These are phyloP conservation scores for Drosophila biarmipes DNA, from an alignment of 1,140 invertebrate species.

Conservation along the genomic window DNA sequence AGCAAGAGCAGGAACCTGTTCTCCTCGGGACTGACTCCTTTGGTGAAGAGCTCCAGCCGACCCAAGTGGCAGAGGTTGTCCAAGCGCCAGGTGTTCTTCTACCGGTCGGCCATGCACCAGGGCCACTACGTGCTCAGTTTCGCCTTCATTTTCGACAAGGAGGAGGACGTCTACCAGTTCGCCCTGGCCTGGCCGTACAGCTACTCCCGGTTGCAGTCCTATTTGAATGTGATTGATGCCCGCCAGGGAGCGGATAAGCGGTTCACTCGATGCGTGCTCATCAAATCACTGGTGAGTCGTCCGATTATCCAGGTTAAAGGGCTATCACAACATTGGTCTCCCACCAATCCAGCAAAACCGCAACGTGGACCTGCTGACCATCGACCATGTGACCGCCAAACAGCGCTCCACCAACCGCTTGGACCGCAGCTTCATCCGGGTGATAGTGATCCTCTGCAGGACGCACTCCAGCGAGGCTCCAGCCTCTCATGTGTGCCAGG, in stretches of 20 bases:
- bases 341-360: conserved; percentile 91
- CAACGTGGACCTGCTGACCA: conserved; percentile 94
- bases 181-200: conserved; percentile 96
- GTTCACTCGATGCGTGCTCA: conserved; percentile 60
- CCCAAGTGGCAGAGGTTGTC: conserved; percentile 96
- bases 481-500: conserved; percentile 96
- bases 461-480: conserved; percentile 97
- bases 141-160: conserved; percentile 96
- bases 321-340: background rate
- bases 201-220: conserved; percentile 94
- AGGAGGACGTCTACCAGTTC: conserved; percentile 97
- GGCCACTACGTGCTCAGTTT: conserved; percentile 97
- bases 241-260: conserved; percentile 68
- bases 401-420: conserved; percentile 72
- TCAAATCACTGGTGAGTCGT: conserved; percentile 68
- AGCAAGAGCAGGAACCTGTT: conserved; percentile 96
- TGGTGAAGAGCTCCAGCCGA: conserved; percentile 95
- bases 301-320: background rate
- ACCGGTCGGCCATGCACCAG: conserved; percentile 94
- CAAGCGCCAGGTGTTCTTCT: conserved; percentile 96
- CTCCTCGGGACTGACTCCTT: conserved; percentile 94
- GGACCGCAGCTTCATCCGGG: conserved; percentile 85
- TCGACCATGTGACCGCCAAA: conserved; percentile 87
- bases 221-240: conserved; percentile 91
- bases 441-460: conserved; percentile 92